phyloP scores from a whole-genome alignment of 2,113 vertebrate species.

The Gorsachius goisagi region DNA sequence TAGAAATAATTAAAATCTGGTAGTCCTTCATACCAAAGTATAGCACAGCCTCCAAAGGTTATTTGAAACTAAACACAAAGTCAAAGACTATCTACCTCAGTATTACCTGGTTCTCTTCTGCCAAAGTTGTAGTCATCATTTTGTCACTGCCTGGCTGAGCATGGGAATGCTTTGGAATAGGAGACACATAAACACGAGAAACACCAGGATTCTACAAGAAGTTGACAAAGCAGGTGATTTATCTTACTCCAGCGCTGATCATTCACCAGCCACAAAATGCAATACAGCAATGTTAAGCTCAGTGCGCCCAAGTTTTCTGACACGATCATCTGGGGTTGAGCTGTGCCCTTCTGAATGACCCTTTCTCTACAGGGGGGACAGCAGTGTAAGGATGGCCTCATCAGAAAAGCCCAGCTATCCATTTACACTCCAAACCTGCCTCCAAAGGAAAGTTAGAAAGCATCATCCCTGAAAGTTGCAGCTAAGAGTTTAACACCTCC shows the following conservation, averaged over 20 bases:
- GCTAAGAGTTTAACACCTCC: neutral
- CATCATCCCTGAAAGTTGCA: neutral
- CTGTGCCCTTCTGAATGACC: neutral
- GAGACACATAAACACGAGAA: neutral
- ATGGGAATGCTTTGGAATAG: slow-evolving; percentile 28
- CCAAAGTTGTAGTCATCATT: slow-evolving; percentile 19
- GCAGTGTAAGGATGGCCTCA: neutral
- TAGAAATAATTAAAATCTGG: slow-evolving; percentile 1
- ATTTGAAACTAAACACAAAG: neutral
- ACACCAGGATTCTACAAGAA: neutral
- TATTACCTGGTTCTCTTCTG: slow-evolving; percentile 10
- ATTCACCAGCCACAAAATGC: neutral
- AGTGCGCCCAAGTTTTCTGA: neutral
- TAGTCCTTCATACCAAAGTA: slow-evolving; percentile 10
- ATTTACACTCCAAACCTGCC: neutral
- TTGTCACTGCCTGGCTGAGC: neutral
- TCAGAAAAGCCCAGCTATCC: neutral
- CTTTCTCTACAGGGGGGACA: neutral
- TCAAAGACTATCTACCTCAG: neutral
- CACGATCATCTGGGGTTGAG: neutral
- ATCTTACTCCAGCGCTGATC: slow-evolving; percentile 9
- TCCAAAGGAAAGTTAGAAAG: neutral
- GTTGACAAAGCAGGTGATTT: slow-evolving; percentile 34
- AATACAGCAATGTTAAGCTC: neutral
- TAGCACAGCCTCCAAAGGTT: neutral